phyloP scores from a whole-genome alignment of 2,113 vertebrate genomes.

The Bungarus multicinctus region DNA sequence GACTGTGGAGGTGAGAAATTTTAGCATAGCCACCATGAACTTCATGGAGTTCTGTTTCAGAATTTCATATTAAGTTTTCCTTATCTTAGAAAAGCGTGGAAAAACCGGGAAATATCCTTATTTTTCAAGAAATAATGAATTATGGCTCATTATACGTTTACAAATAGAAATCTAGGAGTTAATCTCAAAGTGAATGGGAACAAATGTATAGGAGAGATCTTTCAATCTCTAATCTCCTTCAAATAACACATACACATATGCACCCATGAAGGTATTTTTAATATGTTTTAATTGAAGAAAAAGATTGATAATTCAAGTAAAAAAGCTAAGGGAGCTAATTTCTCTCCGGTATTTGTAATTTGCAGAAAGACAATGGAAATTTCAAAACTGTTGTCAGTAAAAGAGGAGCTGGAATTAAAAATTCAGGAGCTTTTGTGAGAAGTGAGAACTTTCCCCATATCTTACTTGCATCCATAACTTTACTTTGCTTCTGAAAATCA shows the following conservation, averaged over 20 bases:
- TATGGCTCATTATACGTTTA: no score
- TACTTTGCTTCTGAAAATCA: neutral
- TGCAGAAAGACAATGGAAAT: neutral
- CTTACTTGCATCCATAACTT: neutral
- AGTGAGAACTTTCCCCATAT: neutral
- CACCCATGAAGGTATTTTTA: neutral
- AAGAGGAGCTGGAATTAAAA: neutral
- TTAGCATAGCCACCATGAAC: no score
- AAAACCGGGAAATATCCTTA: no score
- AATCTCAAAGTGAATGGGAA: no score
- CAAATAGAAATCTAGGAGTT: no score
- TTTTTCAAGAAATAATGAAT: no score
- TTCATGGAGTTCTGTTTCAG: no score
- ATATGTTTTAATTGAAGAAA: neutral
- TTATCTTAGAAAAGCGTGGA: no score
- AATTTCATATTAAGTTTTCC: no score
- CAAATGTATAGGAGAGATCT: no score
- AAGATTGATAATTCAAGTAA: neutral
- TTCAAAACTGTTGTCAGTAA: neutral
- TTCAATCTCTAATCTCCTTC: no score
- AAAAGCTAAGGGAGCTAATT: neutral
- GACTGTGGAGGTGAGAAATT: no score
- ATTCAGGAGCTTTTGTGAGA: neutral
- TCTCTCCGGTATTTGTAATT: neutral
- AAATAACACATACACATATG: neutral